These are phyloP conservation scores for Tolypeutes matacus DNA, from an alignment of 2,797 vertebrate genomes.

Conservation along the genomic window DNA sequence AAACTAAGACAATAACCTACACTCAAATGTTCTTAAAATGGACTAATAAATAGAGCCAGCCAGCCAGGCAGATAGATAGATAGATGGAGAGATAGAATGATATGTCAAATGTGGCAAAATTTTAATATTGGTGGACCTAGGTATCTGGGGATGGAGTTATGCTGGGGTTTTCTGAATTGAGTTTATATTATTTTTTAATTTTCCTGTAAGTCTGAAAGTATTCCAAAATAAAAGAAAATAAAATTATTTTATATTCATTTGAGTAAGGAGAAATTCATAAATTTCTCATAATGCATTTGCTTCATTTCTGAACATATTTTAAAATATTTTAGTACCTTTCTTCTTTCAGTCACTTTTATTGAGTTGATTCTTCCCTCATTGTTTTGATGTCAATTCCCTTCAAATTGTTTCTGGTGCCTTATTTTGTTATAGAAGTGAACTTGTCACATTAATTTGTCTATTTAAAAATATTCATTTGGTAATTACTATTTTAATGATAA, in stretches of 20 bases:
- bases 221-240: background rate
- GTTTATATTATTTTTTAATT: too few relatives aligned
- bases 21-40: too few relatives aligned
- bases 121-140: too few relatives aligned
- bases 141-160: too few relatives aligned
- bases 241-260: background rate
- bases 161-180: too few relatives aligned
- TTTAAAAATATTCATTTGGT: background rate
- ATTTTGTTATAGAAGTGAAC: background rate
- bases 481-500: slow-evolving; percentile 39
- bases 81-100: too few relatives aligned
- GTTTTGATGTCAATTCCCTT: background rate
- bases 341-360: slow-evolving; percentile 14
- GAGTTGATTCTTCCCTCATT: background rate
- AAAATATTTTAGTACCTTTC: slow-evolving; percentile 20
- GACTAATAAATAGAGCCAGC: too few relatives aligned
- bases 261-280: background rate
- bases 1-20: too few relatives aligned
- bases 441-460: slow-evolving; percentile 27
- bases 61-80: too few relatives aligned
- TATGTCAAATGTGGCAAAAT: too few relatives aligned
- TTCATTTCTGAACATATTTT: background rate
- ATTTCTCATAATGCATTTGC: background rate
- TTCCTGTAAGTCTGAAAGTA: too few relatives aligned
- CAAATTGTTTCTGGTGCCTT: background rate